These are phyloP conservation scores for Plodia interpunctella DNA, from an alignment of 1,140 invertebrate genomes.

Conservation along the genomic window DNA sequence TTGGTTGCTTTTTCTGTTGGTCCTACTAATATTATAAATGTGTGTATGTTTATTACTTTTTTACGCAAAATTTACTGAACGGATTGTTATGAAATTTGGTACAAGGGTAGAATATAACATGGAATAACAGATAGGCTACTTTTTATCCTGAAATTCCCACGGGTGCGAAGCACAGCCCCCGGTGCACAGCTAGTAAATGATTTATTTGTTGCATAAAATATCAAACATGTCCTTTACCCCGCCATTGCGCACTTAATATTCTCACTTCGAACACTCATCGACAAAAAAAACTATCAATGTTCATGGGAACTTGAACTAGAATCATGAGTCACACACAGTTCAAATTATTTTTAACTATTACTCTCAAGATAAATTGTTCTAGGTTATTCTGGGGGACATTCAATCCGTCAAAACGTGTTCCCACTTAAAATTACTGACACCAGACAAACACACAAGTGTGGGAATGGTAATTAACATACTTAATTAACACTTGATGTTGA, in stretches of 20 bases:
- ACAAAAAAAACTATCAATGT: not conserved
- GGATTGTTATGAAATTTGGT: too few relatives aligned
- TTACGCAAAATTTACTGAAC: too few relatives aligned
- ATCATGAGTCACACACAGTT: constrained; percentile 5
- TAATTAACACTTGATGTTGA: constrained; percentile 17
- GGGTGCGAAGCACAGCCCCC: too few relatives aligned
- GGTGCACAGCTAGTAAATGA: too few relatives aligned
- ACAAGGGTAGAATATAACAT: too few relatives aligned
- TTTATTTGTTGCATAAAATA: too few relatives aligned
- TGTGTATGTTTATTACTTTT: too few relatives aligned
- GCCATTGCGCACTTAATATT: not conserved
- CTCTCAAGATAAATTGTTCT: constrained; percentile 9
- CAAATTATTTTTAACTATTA: constrained; percentile 2
- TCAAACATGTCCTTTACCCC: not conserved
- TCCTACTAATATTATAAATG: too few relatives aligned
- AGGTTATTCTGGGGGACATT: constrained; percentile 11
- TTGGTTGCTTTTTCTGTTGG: too few relatives aligned
- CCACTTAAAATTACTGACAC: constrained; percentile 28
- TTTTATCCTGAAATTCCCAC: too few relatives aligned
- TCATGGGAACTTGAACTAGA: not conserved
- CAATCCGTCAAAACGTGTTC: constrained; percentile 18
- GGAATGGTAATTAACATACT: constrained; percentile 24
- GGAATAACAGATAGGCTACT: too few relatives aligned
- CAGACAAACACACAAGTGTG: constrained; percentile 22
- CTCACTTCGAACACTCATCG: not conserved